Evolutionary conservation across 2,797 vertebrate species (phyloP).

Genomic region (Enoplosus armatus): DNA sequence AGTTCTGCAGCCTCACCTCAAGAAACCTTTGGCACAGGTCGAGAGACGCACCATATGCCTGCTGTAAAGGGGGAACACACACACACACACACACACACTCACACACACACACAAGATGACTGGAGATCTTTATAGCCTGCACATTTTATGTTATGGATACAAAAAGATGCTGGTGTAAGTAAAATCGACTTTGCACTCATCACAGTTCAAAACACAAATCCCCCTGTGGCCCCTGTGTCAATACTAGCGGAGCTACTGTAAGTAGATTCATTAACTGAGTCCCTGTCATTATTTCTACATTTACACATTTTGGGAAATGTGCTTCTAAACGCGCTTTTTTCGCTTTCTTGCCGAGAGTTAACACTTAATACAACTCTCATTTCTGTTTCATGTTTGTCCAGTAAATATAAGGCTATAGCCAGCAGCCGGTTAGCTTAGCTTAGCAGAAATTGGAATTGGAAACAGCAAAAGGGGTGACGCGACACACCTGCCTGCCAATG

Average conservation of each 20-base stretch:
- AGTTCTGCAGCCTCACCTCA: slow-evolving; percentile 40
- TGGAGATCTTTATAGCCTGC: slow-evolving; percentile 17
- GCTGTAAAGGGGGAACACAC: not conserved
- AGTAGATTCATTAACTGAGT: slow-evolving; percentile 9
- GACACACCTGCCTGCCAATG: too few relatives aligned
- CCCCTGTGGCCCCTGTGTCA: slow-evolving; percentile 20
- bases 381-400: not conserved
- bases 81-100: slow-evolving; percentile 6
- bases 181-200: slow-evolving; percentile 35
- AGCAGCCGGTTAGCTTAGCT: not conserved
- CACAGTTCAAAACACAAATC: slow-evolving; percentile 30
- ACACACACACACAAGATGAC: slow-evolving; percentile 13
- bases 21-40: slow-evolving; percentile 39
- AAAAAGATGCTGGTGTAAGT: slow-evolving; percentile 47
- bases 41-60: slow-evolving; percentile 34
- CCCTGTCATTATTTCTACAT: not conserved
- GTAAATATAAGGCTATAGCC: too few relatives aligned
- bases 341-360: not conserved
- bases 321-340: not conserved
- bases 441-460: not conserved
- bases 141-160: slow-evolving; percentile 22
- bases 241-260: slow-evolving; percentile 17
- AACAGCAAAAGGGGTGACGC: not conserved
- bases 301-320: not conserved
- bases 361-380: not conserved